phyloP scores from a whole-genome alignment of 2,797 vertebrate species.

The Cuculus canorus region DNA sequence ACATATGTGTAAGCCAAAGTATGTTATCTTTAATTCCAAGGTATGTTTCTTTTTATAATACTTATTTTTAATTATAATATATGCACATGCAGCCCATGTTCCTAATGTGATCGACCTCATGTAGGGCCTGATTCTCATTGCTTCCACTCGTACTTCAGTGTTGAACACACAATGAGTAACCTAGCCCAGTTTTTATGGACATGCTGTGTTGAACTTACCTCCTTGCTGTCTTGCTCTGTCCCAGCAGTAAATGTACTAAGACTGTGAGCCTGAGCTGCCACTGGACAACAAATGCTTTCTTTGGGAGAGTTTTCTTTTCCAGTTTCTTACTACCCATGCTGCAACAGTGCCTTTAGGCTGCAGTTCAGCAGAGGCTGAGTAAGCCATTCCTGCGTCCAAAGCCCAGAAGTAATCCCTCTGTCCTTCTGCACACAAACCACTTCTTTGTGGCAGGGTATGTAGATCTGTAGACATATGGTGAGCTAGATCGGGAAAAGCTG shows the following conservation, averaged over 20 bases:
- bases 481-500: neutral
- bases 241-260: neutral
- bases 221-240: neutral
- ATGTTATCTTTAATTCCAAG: constrained; percentile 82
- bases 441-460: neutral
- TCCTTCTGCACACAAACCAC: neutral
- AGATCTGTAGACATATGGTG: neutral
- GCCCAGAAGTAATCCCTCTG: neutral
- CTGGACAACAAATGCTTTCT: neutral
- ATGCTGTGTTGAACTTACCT: neutral
- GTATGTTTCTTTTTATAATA: constrained; percentile 69
- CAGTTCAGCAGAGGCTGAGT: neutral
- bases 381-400: neutral
- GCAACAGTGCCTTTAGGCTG: neutral
- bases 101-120: neutral
- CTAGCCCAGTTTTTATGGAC: neutral
- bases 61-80: constrained; percentile 44
- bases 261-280: neutral
- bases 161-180: neutral
- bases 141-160: neutral
- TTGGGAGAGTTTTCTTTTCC: neutral
- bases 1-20: constrained; percentile 76
- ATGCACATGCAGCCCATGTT: neutral
- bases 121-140: neutral
- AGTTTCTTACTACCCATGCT: neutral